Base-by-base conservation (phyloP, 2,113 vertebrate genomes). In the Ictidomys tridecemlineatus region DNA sequence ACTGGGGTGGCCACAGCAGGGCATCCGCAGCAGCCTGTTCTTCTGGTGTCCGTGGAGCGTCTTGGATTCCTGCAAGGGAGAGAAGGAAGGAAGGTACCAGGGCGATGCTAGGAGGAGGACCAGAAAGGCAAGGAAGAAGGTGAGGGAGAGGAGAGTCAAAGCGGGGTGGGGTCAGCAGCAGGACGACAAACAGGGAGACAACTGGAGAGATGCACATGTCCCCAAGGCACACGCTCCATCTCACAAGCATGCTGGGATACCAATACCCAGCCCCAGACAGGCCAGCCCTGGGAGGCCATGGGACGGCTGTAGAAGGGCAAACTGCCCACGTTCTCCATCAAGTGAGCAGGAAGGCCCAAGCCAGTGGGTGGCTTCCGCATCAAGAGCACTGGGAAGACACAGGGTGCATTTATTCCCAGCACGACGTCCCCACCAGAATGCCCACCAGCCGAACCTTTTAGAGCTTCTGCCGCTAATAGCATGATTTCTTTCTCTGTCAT, bases 171-270 rank as follows among this genome's bases (percentile, higher is more conserved):
- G 56, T 53, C 20, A 7, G 8, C 58, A 24, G 58, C 22, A 24
- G 58, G 56, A 7, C 24, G 22, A 61, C 22, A 61, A 7, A 24
- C 20, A 24, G 58, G 56, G 37, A 56, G 13, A 3, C 0, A 5
- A 48, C 22, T 58, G 58, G 67, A 70, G 67, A 70, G 37, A 20
- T 3, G 10, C 11, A 4, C 4, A 34, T 5, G 4, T 39, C 37
- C 72, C 17, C 4, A 4, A 1, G 0, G 30, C 1, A 1, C 0
- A 17, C 7, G 13, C 45, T 22, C 58, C 3, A 1, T 39, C 18
- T 39, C 16, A 17, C 2, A 0, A 8, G 32, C 22, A 17, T 82
- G 20, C 12, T 48, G 26, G 6, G 39, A 61, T n/a, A 9, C 5
- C 79, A 51, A 17, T 6, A 74, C 56, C 65, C 5, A 0, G 32